Evolutionary conservation across 2,113 vertebrate species (phyloP).

Genomic region (Syrrhaptes paradoxus): DNA sequence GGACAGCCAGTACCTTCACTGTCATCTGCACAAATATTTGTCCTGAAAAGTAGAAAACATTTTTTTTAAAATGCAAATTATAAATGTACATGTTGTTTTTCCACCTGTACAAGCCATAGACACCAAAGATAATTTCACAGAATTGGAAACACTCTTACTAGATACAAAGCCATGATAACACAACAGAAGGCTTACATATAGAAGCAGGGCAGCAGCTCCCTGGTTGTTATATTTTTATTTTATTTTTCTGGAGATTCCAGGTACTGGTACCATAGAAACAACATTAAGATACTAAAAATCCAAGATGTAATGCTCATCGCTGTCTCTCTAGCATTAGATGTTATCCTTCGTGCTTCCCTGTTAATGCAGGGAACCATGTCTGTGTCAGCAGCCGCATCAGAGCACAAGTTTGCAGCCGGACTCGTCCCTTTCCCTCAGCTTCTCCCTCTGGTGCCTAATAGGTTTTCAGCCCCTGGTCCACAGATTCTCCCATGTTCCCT

Average conservation of each 20-base stretch:
- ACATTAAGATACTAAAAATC: neutral
- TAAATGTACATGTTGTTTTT: neutral
- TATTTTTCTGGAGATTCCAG: neutral
- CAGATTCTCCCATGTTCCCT: neutral
- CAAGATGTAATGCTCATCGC: neutral
- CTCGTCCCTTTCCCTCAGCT: neutral
- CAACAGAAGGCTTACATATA: neutral
- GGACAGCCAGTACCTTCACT: neutral
- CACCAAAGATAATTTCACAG: neutral
- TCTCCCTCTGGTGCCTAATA: neutral
- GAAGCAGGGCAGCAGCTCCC: neutral
- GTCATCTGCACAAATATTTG: neutral
- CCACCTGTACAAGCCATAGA: neutral
- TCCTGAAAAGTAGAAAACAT: neutral
- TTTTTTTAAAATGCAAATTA: neutral
- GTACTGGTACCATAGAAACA: neutral
- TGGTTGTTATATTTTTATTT: neutral
- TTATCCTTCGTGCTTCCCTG: neutral
- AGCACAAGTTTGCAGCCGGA: neutral
- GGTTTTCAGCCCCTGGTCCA: neutral
- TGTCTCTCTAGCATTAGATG: neutral
- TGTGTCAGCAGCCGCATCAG: neutral
- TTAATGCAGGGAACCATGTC: neutral
- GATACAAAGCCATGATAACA: neutral
- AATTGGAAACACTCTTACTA: neutral